Evolutionary conservation across 2,113 vertebrate species (phyloP).

Genomic region (Dipodomys ordii): DNA sequence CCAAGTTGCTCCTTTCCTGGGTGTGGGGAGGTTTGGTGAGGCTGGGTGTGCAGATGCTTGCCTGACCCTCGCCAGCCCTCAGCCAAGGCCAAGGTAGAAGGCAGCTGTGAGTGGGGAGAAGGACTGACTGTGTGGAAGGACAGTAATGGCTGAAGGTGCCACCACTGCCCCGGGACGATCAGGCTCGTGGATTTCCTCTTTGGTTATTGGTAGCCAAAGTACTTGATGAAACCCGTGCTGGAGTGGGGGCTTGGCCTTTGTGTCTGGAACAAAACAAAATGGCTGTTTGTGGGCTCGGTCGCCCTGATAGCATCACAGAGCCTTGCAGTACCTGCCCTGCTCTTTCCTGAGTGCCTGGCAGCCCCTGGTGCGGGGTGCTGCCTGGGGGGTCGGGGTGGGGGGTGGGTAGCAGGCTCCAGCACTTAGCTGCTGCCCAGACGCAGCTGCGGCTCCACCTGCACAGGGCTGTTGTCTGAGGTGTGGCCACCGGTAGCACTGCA

Average conservation of each 20-base stretch:
- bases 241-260: too few species aligned
- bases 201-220: background rate
- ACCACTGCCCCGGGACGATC: background rate
- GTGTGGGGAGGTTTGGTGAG: background rate
- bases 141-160: background rate
- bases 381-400: too few species aligned
- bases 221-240: background rate
- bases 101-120: background rate
- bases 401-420: too few species aligned
- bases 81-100: background rate
- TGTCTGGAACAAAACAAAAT: background rate
- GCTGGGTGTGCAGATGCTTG: rapidly evolving
- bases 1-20: background rate
- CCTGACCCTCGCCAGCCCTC: background rate
- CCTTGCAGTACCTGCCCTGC: rapidly evolving
- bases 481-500: background rate
- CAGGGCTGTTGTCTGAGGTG: too few species aligned
- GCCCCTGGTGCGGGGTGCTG: too few species aligned
- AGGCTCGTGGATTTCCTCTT: background rate
- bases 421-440: too few species aligned
- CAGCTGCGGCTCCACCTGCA: rapidly evolving
- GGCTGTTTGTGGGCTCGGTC: background rate
- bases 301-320: background rate
- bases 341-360: background rate
- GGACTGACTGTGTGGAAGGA: too few species aligned